A percentile compares a stretch with the other conserved stretches of the same genome.
Evolutionary conservation across 2,888 invertebrate genomes (phyloP).

Genomic region (Malthinus seriepunctatus): DNA sequence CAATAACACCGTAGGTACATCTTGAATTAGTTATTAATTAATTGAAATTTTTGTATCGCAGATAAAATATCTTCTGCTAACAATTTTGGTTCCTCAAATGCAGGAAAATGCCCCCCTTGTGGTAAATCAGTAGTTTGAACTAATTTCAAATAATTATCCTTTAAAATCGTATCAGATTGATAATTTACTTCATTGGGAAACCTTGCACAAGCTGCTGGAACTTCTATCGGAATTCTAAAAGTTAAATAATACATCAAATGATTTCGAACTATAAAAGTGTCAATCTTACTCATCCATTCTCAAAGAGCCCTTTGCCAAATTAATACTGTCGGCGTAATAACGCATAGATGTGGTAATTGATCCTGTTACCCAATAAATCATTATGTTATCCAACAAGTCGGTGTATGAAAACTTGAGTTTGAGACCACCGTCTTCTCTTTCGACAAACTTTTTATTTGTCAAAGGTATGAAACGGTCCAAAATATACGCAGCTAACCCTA

Average conservation of each 20-base stretch:
- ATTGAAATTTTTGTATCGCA: slow-evolving; percentile 58
- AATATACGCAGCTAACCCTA: slow-evolving; percentile 83
- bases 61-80: slow-evolving; percentile 70
- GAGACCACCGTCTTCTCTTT: slow-evolving; percentile 65
- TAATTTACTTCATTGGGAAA: slow-evolving; percentile 72
- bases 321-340: slow-evolving; percentile 65
- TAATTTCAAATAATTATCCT: slow-evolving; percentile 65
- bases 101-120: slow-evolving; percentile 84
- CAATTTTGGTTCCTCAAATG: slow-evolving; percentile 73
- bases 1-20: too few species aligned
- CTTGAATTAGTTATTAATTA: too few species aligned
- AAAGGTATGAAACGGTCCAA: slow-evolving; percentile 82
- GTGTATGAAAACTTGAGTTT: slow-evolving; percentile 66
- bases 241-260: background rate
- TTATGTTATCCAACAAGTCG: slow-evolving; percentile 72
- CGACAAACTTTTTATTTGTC: slow-evolving; percentile 59
- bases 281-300: background rate
- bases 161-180: slow-evolving; percentile 62
- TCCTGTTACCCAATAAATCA: slow-evolving; percentile 76
- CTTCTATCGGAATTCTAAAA: slow-evolving; percentile 65
- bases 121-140: slow-evolving; percentile 67
- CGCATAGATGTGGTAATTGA: slow-evolving; percentile 72
- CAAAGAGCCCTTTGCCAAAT: background rate
- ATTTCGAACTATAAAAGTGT: background rate
- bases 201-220: slow-evolving; percentile 73